These are phyloP conservation scores for Helleia helle DNA, from an alignment of 2,888 invertebrate species.

Conservation along the genomic window DNA sequence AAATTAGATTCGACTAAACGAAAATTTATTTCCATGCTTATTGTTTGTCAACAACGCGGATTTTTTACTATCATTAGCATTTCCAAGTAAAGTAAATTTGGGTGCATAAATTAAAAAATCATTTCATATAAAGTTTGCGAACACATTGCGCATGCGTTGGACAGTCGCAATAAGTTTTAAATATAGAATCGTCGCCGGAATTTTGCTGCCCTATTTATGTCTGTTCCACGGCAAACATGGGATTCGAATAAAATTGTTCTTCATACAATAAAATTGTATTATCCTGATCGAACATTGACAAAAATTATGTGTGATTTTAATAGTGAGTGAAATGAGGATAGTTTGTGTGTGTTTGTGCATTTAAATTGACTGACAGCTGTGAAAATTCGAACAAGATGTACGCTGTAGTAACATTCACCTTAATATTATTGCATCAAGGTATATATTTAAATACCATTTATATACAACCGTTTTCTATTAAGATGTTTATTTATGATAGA, in stretches of 20 bases:
- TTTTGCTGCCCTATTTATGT: constrained; percentile 54
- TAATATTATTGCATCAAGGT: constrained; percentile 48
- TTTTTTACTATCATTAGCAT: neutral
- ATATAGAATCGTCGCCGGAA: constrained; percentile 57
- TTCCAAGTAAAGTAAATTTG: neutral
- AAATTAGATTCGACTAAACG: no score
- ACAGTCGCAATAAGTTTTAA: constrained; percentile 52
- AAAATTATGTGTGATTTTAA: neutral
- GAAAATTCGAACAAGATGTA: constrained; percentile 30
- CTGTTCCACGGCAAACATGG: constrained; percentile 40
- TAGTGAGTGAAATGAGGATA: constrained; percentile 28
- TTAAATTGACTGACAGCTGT: constrained; percentile 14
- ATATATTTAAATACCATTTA: constrained; percentile 17
- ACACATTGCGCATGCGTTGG: constrained; percentile 51
- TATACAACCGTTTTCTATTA: no score
- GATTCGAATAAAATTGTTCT: no score
- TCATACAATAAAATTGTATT: no score
- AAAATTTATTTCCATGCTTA: neutral
- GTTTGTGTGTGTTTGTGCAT: constrained; percentile 23
- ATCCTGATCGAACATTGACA: no score
- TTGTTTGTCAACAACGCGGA: neutral
- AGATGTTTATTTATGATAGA: no score
- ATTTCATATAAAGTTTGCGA: neutral
- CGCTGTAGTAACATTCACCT: constrained; percentile 31
- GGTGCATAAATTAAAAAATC: constrained; percentile 15